These are phyloP conservation scores for Agrochola litura DNA, from an alignment of 2,888 invertebrate species.

Conservation along the genomic window DNA sequence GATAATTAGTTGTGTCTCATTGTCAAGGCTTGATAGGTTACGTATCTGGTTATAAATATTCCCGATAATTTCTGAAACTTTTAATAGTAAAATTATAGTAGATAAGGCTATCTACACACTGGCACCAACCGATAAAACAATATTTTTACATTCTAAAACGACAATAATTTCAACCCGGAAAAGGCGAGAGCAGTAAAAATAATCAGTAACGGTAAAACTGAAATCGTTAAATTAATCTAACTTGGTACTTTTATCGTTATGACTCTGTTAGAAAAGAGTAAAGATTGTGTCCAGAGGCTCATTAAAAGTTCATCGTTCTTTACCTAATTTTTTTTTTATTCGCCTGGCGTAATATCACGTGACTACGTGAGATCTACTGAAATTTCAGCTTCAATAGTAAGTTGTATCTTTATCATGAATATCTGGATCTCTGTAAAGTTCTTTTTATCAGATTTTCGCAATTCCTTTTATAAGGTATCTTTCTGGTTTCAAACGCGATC, in stretches of 20 bases:
- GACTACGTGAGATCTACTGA: neutral
- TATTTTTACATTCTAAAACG: conserved; percentile 46
- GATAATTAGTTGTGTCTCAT: neutral
- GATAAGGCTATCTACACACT: conserved; percentile 44
- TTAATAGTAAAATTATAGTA: conserved; percentile 19
- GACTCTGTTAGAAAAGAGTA: conserved; percentile 47
- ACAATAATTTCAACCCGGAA: conserved; percentile 57
- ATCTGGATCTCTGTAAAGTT: neutral
- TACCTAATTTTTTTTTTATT: neutral
- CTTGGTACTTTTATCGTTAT: conserved; percentile 58
- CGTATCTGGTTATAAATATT: neutral
- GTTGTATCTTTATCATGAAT: neutral
- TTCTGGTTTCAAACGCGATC: neutral
- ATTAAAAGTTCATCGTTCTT: conserved; percentile 47
- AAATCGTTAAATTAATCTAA: conserved; percentile 68
- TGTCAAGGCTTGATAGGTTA: neutral
- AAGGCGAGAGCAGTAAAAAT: conserved; percentile 59
- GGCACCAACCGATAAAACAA: conserved; percentile 40
- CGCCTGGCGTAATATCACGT: neutral
- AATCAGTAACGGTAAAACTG: conserved; percentile 60
- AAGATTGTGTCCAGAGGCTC: conserved; percentile 41
- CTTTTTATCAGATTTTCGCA: neutral
- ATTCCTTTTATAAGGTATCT: neutral
- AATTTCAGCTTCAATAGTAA: neutral
- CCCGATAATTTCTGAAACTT: conserved; percentile 3